phyloP scores from a whole-genome alignment of 2,888 invertebrate genomes.

The Scaptomyza tumidula region DNA sequence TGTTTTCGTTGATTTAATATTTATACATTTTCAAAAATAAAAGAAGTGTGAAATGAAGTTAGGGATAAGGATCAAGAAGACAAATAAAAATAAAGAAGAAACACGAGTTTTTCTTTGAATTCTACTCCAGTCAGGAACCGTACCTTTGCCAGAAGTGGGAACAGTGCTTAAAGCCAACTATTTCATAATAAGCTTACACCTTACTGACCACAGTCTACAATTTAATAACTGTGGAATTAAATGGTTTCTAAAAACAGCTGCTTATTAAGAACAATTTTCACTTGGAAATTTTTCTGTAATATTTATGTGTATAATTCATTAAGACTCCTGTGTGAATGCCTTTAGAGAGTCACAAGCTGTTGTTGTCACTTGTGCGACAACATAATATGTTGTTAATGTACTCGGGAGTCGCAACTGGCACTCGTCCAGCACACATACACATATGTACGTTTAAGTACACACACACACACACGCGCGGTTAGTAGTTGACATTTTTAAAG shows the following conservation, averaged over 20 bases:
- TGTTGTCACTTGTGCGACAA: slow-evolving; percentile 57
- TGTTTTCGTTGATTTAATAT: too few species aligned
- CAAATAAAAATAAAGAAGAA: too few species aligned
- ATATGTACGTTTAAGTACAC: background rate
- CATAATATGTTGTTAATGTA: slow-evolving; percentile 78
- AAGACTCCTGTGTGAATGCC: slow-evolving; percentile 6
- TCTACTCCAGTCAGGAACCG: too few species aligned
- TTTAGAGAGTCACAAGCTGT: slow-evolving; percentile 28
- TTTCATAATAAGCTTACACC: background rate
- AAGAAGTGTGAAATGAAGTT: too few species aligned
- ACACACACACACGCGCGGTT: slow-evolving; percentile 14
- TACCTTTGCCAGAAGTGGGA: background rate
- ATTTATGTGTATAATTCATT: slow-evolving; percentile 3
- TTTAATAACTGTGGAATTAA: background rate
- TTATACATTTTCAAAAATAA: too few species aligned
- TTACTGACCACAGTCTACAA: background rate
- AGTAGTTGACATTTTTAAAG: slow-evolving; percentile 75
- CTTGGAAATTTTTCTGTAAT: slow-evolving; percentile 19
- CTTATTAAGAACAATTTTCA: slow-evolving; percentile 4
- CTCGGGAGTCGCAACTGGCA: slow-evolving; percentile 39
- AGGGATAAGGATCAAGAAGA: too few species aligned
- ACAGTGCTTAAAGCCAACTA: background rate
- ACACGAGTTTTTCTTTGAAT: too few species aligned
- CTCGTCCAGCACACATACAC: slow-evolving; percentile 42
- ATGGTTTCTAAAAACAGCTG: slow-evolving; percentile 2